Percentiles rank a stretch among this genome's conserved stretches.
phyloP scores from a whole-genome alignment of 1,140 invertebrate species.

The Hylyphantes graminicola region DNA sequence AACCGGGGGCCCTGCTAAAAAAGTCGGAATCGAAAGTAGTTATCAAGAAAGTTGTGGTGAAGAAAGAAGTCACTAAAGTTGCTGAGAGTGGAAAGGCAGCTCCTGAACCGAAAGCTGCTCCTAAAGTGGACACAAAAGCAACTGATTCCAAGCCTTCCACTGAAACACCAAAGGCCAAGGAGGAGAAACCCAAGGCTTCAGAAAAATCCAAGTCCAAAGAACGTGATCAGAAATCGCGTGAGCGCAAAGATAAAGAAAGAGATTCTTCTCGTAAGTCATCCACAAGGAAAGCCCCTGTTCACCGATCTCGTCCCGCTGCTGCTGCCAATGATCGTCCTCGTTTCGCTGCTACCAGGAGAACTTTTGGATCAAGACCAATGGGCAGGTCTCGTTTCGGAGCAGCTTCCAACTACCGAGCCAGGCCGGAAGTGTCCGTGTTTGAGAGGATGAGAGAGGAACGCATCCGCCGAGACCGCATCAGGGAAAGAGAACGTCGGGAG shows the following conservation, averaged over 20 bases:
- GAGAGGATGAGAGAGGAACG: constrained; percentile 14
- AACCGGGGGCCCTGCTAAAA: constrained; percentile 27
- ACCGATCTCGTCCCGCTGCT: background rate
- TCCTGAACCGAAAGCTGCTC: constrained; percentile 12
- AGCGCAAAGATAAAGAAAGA: background rate
- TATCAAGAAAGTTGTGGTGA: constrained; percentile 29
- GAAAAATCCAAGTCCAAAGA: constrained; percentile 26
- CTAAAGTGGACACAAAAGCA: background rate
- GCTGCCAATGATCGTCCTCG: constrained; percentile 19
- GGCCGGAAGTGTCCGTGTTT: background rate
- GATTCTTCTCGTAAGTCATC: background rate
- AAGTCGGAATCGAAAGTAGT: constrained; percentile 39
- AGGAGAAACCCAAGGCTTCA: background rate
- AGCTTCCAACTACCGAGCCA: background rate
- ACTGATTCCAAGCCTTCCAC: background rate
- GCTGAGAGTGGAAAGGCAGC: background rate
- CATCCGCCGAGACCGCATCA: background rate
- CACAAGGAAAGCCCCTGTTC: background rate
- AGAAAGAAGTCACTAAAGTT: constrained; percentile 13
- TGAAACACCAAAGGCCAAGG: background rate
- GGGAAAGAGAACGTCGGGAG: constrained; percentile 34
- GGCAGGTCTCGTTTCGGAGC: constrained; percentile 15
- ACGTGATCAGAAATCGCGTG: background rate
- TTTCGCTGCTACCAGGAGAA: constrained; percentile 8
- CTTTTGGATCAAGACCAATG: constrained; percentile 16